A percentile compares a stretch with the other conserved stretches of the same genome.
These are phyloP conservation scores for Lepisosteus oculatus DNA, from an alignment of 2,113 vertebrate genomes.

Conservation along the genomic window DNA sequence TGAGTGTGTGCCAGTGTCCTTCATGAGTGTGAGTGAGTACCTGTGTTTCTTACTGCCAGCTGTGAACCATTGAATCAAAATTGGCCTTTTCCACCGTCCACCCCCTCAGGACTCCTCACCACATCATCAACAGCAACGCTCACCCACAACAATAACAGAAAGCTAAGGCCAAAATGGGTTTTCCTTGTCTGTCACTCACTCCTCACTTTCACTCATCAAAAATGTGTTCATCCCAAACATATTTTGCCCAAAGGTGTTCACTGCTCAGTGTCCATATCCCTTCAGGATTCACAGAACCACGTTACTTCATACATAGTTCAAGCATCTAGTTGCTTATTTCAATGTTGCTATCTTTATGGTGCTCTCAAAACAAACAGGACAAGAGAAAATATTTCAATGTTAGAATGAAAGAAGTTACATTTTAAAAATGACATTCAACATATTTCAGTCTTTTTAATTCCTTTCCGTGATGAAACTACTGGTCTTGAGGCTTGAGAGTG, in stretches of 20 bases:
- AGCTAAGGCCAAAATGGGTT: constrained; percentile 42
- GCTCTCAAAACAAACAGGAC: too few relatives aligned
- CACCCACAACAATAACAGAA: constrained; percentile 31
- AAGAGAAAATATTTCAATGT: too few relatives aligned
- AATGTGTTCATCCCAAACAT: constrained; percentile 1
- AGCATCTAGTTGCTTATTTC: too few relatives aligned
- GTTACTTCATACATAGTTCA: too few relatives aligned
- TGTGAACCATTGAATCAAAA: constrained; percentile 17
- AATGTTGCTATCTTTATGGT: too few relatives aligned
- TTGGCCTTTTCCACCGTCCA: neutral
- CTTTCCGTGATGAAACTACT: neutral
- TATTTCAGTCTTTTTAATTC: neutral
- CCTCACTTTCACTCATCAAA: constrained; percentile 30
- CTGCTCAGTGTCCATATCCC: too few relatives aligned
- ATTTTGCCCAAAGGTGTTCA: too few relatives aligned
- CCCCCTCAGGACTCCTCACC: constrained; percentile 32
- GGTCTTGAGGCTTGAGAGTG: neutral
- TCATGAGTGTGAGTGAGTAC: too few relatives aligned
- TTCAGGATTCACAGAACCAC: too few relatives aligned
- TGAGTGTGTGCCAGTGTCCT: too few relatives aligned
- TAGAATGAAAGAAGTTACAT: too few relatives aligned
- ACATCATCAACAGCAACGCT: constrained; percentile 22
- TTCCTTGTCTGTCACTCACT: constrained; percentile 19
- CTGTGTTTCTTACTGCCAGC: constrained; percentile 5
- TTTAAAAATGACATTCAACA: too few relatives aligned